These are phyloP conservation scores for Nymphalis io DNA, from an alignment of 1,140 invertebrate genomes.

Conservation along the genomic window DNA sequence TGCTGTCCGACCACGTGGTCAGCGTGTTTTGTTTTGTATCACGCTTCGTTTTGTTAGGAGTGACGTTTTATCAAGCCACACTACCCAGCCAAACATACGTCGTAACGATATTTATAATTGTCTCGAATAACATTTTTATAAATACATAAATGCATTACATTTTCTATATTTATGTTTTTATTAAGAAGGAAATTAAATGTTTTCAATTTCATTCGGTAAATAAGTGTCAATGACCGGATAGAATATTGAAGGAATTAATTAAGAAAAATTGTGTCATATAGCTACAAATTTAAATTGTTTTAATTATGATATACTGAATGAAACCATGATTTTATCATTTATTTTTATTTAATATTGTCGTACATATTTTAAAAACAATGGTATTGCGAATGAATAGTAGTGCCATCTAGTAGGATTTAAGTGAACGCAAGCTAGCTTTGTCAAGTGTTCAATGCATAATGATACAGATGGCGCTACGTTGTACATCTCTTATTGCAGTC, in stretches of 20 bases:
- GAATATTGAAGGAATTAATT: not conserved
- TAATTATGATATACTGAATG: not conserved
- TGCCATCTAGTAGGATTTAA: not conserved
- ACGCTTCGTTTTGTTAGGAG: slow-evolving; percentile 13
- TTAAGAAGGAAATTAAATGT: not conserved
- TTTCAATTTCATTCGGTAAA: not conserved
- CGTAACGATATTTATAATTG: not conserved
- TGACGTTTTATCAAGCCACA: slow-evolving; percentile 9
- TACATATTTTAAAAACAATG: too few species aligned
- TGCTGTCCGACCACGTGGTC: slow-evolving; percentile 15
- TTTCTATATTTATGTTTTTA: not conserved
- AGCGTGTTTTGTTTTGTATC: slow-evolving; percentile 21
- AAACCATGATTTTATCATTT: not conserved
- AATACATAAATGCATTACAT: not conserved
- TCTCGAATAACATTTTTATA: not conserved
- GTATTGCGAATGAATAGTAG: not conserved
- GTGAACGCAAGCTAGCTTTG: not conserved
- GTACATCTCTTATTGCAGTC: not conserved
- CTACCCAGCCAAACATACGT: not conserved
- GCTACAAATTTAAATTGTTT: too few species aligned
- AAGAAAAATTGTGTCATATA: too few species aligned
- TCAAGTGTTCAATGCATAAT: not conserved
- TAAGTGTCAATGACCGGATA: slow-evolving; percentile 10
- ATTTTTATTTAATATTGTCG: not conserved
- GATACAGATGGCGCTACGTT: not conserved